Evolutionary conservation across 2,797 vertebrate genomes (phyloP).

Genomic region (Anguilla megastoma): DNA sequence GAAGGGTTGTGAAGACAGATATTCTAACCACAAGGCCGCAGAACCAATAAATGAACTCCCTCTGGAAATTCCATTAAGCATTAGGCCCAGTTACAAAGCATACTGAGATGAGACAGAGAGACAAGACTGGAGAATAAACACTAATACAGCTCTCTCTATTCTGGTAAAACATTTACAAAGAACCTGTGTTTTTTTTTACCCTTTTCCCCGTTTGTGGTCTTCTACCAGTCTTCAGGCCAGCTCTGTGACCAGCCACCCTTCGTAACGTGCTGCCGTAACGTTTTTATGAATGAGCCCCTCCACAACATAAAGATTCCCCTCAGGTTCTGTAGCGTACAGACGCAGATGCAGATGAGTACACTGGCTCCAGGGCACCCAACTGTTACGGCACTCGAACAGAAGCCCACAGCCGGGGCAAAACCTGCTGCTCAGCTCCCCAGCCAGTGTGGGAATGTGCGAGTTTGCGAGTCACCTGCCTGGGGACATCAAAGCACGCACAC

Average conservation of each 20-base stretch:
- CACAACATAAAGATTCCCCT: background rate
- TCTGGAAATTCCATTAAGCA: background rate
- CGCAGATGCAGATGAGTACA: background rate
- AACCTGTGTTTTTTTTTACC: background rate
- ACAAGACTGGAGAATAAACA: background rate
- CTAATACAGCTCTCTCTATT: background rate
- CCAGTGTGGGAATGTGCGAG: background rate
- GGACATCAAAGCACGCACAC: background rate
- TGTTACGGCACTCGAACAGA: background rate
- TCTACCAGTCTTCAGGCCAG: background rate
- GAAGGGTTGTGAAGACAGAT: background rate
- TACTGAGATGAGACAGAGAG: background rate
- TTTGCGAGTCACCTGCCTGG: background rate
- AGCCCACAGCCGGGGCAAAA: background rate
- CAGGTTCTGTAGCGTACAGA: background rate
- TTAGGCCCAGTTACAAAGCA: background rate
- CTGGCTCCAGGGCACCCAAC: background rate
- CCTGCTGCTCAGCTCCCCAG: background rate
- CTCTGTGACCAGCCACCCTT: background rate
- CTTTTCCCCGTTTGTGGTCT: background rate
- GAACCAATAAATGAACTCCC: background rate
- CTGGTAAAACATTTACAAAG: background rate
- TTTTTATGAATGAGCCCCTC: background rate
- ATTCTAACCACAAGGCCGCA: background rate
- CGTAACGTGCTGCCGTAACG: background rate